Base-by-base conservation (phyloP, 2,888 invertebrate species). In the Drosophila mettleri region DNA sequence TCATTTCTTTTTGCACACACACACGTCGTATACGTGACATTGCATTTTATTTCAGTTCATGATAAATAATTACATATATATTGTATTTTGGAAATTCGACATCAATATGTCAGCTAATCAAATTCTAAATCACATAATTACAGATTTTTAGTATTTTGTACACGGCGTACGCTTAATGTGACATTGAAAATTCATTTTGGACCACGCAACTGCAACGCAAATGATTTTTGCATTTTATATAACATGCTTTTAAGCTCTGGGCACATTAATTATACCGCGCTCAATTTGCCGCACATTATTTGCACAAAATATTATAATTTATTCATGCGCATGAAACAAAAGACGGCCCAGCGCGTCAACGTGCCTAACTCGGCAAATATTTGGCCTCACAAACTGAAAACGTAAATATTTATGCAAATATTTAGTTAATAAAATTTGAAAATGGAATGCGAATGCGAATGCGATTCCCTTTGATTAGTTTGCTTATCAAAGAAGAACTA, bases 281-380 rank as follows among this genome's bases (percentile, higher is more conserved):
- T 59, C 59, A 67, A 73, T 73, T 73, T 67, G 59, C 16, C 52
- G 52, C 34, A 34, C 59, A 60, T 22, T 57, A 53, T 64, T 72
- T 54, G 29, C 39, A 36, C 45, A 51, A 46, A 57, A 38, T 39
- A 24, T 20, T 39, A 58, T 73, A 49, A 73, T 61, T 58, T 60
- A 68, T 73, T 60, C 53, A 54, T 41, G 60, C 33, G 39, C 38
- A 27, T 29, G 16, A 22, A 64, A 61, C 60, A 46, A 45, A 60
- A 51, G 57, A 36, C 52, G 14, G n/a, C 45, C 22, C 27, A 38
- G 1, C 34, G 1, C 34, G 20, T 39, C 22, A 34, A 65, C 66
- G 41, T 18, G 16, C 46, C 33, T 5, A 53, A 36, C 27, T 27
- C 36, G 45, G 51, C 27, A 48, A 38, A 49, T 49, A 48, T 55